phyloP scores from a whole-genome alignment of 2,888 invertebrate genomes.

The Oscheius sp. region DNA sequence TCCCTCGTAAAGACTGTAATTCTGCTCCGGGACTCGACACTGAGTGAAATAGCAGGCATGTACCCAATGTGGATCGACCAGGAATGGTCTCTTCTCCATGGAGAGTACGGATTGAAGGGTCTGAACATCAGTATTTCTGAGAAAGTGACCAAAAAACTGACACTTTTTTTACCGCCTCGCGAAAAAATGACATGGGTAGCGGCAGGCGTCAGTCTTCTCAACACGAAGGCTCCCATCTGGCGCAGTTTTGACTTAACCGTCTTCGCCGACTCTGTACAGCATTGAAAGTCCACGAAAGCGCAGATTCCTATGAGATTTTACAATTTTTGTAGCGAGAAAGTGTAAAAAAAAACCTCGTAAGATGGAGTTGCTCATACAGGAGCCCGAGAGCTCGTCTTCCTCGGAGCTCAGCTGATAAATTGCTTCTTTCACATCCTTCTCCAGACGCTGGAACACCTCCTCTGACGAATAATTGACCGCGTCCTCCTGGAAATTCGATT shows the following conservation, averaged over 20 bases:
- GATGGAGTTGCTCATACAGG: constrained; percentile 6
- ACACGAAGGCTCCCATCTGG: constrained; percentile 43
- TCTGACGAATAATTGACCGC: constrained; percentile 21
- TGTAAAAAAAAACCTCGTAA: constrained; percentile 7
- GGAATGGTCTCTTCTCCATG: constrained; percentile 30
- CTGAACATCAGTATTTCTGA: background rate
- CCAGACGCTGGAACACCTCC: constrained; percentile 13
- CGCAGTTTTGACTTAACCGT: constrained; percentile 35
- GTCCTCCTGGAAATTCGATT: background rate
- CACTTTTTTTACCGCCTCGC: constrained; percentile 33
- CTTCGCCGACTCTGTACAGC: constrained; percentile 36
- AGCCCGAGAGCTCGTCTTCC: background rate
- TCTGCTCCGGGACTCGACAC: constrained; percentile 29
- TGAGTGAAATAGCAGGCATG: constrained; percentile 33
- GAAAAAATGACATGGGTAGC: constrained; percentile 40
- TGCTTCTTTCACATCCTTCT: constrained; percentile 5
- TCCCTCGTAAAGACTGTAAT: constrained; percentile 34
- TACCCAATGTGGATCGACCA: constrained; percentile 44
- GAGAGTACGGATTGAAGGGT: constrained; percentile 28
- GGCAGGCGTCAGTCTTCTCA: constrained; percentile 14
- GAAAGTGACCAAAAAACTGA: background rate
- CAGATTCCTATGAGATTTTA: constrained; percentile 11
- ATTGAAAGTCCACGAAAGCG: constrained; percentile 34
- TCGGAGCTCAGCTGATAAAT: background rate
- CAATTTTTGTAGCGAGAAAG: background rate